Evolutionary conservation across 2,113 vertebrate genomes (phyloP), one percentile per base, ranked within the genome.

Genomic region (Pachycephala philippinensis): DNA sequence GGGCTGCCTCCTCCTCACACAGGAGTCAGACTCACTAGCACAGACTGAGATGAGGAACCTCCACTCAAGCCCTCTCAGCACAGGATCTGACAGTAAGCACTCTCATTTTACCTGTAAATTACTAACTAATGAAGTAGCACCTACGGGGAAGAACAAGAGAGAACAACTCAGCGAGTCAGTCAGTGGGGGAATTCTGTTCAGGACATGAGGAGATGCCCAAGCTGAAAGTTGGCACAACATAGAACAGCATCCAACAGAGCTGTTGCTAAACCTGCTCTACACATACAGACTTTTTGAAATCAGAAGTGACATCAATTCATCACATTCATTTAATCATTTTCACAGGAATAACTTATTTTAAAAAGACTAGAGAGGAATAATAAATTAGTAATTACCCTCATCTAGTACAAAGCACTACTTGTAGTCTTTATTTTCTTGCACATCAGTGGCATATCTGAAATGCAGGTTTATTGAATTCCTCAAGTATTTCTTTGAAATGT

Each of bases 401-500:
- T 72, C 77, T 50, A 89, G 49, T 40, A 95, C 78, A 95, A 96
- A 94, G 95, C 75, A 37, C 49, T 84, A 80, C 77, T 91, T 87
- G 89, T 74, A 88, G 81, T 65, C 70, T 45, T 66, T 45, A 65
- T 47, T 33, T 82, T 44, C 81, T 68, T 50, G 28, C 30, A 87
- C 59, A 90, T 71, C 82, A 92, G 79, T 18, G 30, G 54, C 22
- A 1, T 19, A 84, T 64, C 60, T 84, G 89, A 95, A 88, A 86
- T 1, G 18, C 52, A 80, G 61, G 74, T 93, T 94, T 92, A 95
- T 5, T 70, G 84, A 96, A 90, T 19, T 80, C 57, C 72, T 93
- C 60, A 74, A 94, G 88, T 89, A 83, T 79, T 89, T 75, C 91
- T 97, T 95, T 93, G 96, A 96, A 97, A 92, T 45, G 86, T 87